Percentiles rank a stretch among this genome's conserved stretches.
phyloP scores from a whole-genome alignment of 2,113 vertebrate genomes.

The Jaculus jaculus region DNA sequence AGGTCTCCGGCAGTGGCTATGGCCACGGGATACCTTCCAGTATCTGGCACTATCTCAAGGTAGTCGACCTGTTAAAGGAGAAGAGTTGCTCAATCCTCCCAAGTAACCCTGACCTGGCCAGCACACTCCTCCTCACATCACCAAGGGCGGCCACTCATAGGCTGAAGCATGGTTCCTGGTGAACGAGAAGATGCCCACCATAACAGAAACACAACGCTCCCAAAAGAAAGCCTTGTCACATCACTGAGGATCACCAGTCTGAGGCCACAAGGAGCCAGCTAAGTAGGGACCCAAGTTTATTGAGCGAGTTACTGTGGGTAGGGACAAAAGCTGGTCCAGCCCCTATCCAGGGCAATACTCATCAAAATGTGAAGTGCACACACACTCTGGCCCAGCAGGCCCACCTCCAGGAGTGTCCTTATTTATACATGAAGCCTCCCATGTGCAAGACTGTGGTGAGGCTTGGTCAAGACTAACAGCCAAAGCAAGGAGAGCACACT shows the following conservation, averaged over 20 bases:
- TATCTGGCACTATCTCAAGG: slow-evolving; percentile 89
- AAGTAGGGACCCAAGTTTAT: neutral
- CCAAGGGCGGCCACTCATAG: neutral
- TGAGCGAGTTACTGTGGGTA: neutral
- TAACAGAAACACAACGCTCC: neutral
- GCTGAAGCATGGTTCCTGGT: neutral
- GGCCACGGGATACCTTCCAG: slow-evolving; percentile 83
- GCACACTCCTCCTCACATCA: neutral
- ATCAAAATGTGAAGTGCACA: neutral
- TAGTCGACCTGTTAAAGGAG: slow-evolving; percentile 88
- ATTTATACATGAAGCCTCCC: neutral
- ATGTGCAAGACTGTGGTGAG: neutral
- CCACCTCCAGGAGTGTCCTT: neutral
- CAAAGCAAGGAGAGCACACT: neutral
- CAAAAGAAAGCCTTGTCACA: neutral
- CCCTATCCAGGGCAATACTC: neutral
- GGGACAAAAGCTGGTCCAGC: neutral
- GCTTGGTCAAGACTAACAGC: neutral
- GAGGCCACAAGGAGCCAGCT: neutral
- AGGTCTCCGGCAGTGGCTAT: slow-evolving; percentile 90
- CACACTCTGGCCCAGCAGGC: neutral
- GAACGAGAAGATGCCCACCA: neutral
- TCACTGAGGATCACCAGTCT: neutral
- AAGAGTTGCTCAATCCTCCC: slow-evolving; percentile 62
- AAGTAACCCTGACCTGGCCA: neutral